Percentiles rank a stretch among this genome's conserved stretches.
phyloP scores from a whole-genome alignment of 2,113 vertebrate species.

The Larimichthys polyactis region DNA sequence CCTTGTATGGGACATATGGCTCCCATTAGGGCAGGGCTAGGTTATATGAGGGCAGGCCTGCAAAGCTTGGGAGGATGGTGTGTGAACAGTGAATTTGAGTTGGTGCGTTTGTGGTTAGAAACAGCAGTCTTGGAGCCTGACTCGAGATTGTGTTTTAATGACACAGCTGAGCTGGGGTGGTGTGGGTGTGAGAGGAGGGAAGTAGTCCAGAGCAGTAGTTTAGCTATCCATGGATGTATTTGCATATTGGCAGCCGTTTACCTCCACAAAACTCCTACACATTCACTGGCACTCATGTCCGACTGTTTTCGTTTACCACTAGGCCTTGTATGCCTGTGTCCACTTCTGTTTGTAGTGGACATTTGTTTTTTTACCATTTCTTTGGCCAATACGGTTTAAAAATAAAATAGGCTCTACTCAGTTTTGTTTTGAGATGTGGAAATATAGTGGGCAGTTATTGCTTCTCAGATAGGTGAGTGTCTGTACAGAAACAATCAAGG shows the following conservation, averaged over 20 bases:
- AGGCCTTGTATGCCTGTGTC: neutral
- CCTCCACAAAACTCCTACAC: constrained; percentile 28
- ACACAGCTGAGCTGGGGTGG: constrained; percentile 44
- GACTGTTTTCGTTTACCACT: constrained; percentile 2
- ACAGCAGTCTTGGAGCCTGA: constrained; percentile 56
- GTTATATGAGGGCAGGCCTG: constrained; percentile 69
- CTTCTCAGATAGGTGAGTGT: neutral
- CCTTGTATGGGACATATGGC: constrained; percentile 69
- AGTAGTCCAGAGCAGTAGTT: constrained; percentile 40
- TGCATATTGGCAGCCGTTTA: constrained; percentile 29
- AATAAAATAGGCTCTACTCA: neutral
- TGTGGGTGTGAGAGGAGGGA: constrained; percentile 28
- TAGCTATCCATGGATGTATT: constrained; percentile 28
- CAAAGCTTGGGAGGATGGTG: constrained; percentile 57
- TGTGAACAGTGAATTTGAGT: constrained; percentile 70
- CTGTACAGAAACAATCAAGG: too few species aligned
- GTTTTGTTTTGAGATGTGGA: neutral
- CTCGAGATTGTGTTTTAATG: constrained; percentile 70
- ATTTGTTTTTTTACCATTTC: neutral
- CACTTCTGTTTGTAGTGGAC: neutral
- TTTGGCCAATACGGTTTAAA: neutral
- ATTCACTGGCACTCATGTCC: neutral
- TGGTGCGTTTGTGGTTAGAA: constrained; percentile 64
- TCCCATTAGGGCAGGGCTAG: constrained; percentile 69
- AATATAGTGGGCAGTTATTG: neutral